Conservation (phyloP, 2,888 invertebrate genomes). For the Furcula furcula region DNA sequence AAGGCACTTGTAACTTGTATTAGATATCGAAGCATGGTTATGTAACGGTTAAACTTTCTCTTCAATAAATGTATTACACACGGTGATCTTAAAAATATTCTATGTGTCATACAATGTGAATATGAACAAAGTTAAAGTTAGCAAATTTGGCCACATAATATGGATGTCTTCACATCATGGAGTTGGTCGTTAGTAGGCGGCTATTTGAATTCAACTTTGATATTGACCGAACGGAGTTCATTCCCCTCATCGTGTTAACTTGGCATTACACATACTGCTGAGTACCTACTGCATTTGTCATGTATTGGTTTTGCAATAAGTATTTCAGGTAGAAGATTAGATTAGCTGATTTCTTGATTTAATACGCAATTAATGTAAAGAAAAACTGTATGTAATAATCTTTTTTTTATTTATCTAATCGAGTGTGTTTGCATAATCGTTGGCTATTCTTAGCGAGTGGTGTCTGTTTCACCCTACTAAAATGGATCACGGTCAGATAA, state of each 20-base stretch:
- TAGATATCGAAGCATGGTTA: too few species aligned
- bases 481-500: slow-evolving; percentile 25
- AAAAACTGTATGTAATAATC: too few species aligned
- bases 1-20: slow-evolving; percentile 34
- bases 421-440: slow-evolving; percentile 38
- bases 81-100: too few species aligned
- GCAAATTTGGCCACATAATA: slow-evolving; percentile 7
- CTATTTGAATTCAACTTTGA: slow-evolving; percentile 28
- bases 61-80: too few species aligned
- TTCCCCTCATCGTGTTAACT: slow-evolving; percentile 20
- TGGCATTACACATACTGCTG: too few species aligned
- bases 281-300: too few species aligned
- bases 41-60: too few species aligned
- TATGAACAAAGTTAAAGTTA: too few species aligned
- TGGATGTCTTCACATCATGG: slow-evolving; percentile 10
- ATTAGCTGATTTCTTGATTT: slow-evolving; percentile 7
- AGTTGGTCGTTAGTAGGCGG: slow-evolving; percentile 31
- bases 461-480: slow-evolving; percentile 27
- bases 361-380: too few species aligned
- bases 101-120: too few species aligned
- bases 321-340: slow-evolving; percentile 2
- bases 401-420: slow-evolving; percentile 40
- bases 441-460: slow-evolving; percentile 24
- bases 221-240: slow-evolving; percentile 27
- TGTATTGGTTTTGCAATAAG: too few species aligned